Percentiles rank a stretch among this genome's conserved stretches.
Conservation (phyloP, 2,888 invertebrate genomes). For the Oegoconia quadripuncta region DNA sequence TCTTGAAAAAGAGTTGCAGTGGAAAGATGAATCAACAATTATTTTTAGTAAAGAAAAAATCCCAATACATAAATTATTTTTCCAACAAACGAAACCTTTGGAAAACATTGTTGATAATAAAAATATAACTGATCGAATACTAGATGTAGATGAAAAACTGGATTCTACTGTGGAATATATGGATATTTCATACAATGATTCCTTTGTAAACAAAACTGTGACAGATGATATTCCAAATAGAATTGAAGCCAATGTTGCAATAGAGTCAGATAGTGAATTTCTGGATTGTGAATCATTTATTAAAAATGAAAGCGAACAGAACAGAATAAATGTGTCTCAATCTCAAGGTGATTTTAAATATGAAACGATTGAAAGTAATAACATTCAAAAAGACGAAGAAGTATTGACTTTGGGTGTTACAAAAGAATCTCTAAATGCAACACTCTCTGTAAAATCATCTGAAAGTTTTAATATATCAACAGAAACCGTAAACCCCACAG, state of each 20-base stretch:
- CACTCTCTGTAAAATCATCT: constrained; percentile 3
- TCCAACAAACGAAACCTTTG: background rate
- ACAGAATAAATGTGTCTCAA: too few relatives aligned
- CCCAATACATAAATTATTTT: constrained; percentile 49
- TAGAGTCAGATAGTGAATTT: constrained; percentile 66
- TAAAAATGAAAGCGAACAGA: too few relatives aligned
- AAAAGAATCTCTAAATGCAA: constrained; percentile 1
- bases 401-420: constrained; percentile 1
- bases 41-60: constrained; percentile 61
- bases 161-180: constrained; percentile 56
- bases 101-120: too few relatives aligned
- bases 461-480: constrained; percentile 5
- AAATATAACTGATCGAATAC: too few relatives aligned
- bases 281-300: constrained; percentile 66
- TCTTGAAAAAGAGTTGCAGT: constrained; percentile 60
- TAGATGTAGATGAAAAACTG: constrained; percentile 24
- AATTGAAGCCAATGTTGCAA: constrained; percentile 22
- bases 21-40: constrained; percentile 68
- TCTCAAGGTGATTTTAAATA: constrained; percentile 6
- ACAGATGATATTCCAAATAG: constrained; percentile 25
- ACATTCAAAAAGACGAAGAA: background rate
- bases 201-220: constrained; percentile 38
- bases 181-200: constrained; percentile 58
- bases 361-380: background rate
- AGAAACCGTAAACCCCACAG: background rate